Base-by-base conservation (phyloP, 2,113 vertebrate genomes). In the Campylomormyrus tamandua region DNA sequence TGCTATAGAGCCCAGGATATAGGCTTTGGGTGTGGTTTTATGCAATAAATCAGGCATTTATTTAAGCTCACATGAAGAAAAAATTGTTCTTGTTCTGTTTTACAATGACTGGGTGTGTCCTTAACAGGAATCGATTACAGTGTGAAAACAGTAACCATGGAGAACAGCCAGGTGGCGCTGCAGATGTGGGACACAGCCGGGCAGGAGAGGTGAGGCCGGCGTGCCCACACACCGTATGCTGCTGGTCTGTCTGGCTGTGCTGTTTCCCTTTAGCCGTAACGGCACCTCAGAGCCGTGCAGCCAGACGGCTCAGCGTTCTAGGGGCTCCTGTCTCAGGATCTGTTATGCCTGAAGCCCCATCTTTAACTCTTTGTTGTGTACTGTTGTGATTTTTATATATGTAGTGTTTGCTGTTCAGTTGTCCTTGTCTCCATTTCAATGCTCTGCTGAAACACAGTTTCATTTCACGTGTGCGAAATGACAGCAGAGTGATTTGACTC, bases 121-220 rank as follows among this genome's bases (percentile, higher is more conserved):
- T 3, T 91, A 77, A 24, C 83, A 99, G 98, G 98, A 87, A 95
- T 99, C 19, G 98, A 99, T 94, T 99, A 97, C 95, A 97, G 92
- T 1, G 97, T 99, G 92, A 97, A 97, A 93, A 98, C 96, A 0
- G 91, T 99, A 85, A 94, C 90, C 0, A 94, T 99, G 91, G 97
- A 97, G 49, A 95, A 94, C 49, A 95, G 95, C 21, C 95, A 93
- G 89, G 94, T 99, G 56, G 97, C 96, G 0, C 94, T 99, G 92
- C 98, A 99, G 92, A 95, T 99, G 31, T 99, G 98, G 98, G 98
- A 99, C 94, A 98, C 98, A 0, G 98, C 97, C 1, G 98, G 98
- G 15, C 98, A 99, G 92, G 98, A 99, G 93, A 95, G 97, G 98
- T 95, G 56, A 92, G 92, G 1, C 27, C 0, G 27, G 2, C 2